Evolutionary conservation across 1,140 invertebrate genomes (phyloP), one percentile per base, ranked within the genome.

Genomic region (Scaptodrosophila lebanonensis): DNA sequence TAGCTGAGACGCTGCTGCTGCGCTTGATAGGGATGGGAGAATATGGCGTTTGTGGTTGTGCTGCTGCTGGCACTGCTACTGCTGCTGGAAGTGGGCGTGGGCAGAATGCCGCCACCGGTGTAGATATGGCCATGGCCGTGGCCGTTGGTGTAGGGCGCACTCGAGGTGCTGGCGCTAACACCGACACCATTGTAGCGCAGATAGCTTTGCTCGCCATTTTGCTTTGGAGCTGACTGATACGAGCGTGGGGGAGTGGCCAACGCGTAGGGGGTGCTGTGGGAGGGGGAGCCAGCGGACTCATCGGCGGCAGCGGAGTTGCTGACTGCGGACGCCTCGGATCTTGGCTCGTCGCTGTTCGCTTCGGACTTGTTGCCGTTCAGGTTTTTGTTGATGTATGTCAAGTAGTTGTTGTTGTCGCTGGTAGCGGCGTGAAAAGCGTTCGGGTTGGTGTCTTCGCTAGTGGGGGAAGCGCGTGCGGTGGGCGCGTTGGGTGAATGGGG

Each of bases 71-170:
- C 42, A 11, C 1, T 66, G 70, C 50, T 45, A 16, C 44, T 53
- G 29, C 29, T 64, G 20, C 61, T 73, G 35, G n/a, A n/a, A n/a
- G 85, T 70, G 43, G 86, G 82, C 30, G 85, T 87, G 27, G 85
- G 87, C 73, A 88, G 68, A 53, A 87, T 84, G 75, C 88, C 87
- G 2, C 40, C 42, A 22, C 7, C n/a, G 9, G 3, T 33, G 32
- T 33, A 11, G 8, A 2, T 33, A 33, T 33, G 32, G 6, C 8
- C 32, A n/a, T n/a, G n/a, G 32, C 53, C 79, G 9, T 76, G 66
- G 12, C 72, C 72, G 42, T 67, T 79, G 5, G 42, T 8, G 8
- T 25, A 25, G n/a, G n/a, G n/a, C n/a, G n/a, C n/a, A n/a, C n/a
- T n/a, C 22, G 8, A 4, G 3, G 22, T 4, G 22, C 22, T 25